Base-by-base conservation (phyloP, 2,888 invertebrate genomes). In the Oscheius onirici region DNA sequence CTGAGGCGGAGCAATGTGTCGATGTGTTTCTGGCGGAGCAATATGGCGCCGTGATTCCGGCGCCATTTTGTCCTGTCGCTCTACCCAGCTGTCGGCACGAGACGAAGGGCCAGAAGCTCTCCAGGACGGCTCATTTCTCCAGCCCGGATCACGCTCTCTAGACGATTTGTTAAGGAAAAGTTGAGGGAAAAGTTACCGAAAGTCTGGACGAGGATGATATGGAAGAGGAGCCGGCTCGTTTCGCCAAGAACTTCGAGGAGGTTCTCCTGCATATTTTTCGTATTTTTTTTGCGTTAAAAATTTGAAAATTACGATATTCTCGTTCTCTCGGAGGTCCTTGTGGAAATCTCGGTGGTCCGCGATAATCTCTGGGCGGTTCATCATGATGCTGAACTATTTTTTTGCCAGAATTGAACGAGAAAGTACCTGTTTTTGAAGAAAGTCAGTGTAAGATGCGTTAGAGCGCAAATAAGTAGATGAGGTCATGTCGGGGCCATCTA, bases 401-500 rank as follows among this genome's bases (percentile, higher is more conserved):
- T 52, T 13, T 49, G 10, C 17, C n/a, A n/a, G n/a, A 17, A 22
- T 17, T 17, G 17, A 52, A 22, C 22, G 6, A n/a, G 40, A 13
- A 60, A 22, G 34, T 20, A 63, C 63, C 49, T 63, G 63, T 26
- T 24, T 63, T 24, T 49, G 46, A 49, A 63, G 63, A 49, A 49
- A 63, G 5, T 63, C 63, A 1, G 49, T 17, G 26, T 63, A 63
- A 1, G 63, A 63, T 22, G 63, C n/a, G 3, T 20, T 49, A 26
- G 28, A 28, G 2, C 63, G 63, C 3, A 63, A 46, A 49, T 49
- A 63, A 1, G 46, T 17, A 15, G 58, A 41, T 41, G 58, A 58
- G 20, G 20, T 58, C 20, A 58, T 5, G 17, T 58, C 58, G 20
- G 58, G 8, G 3, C 13, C 24, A 52, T 52, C 22, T 24, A 34